Percentiles rank a stretch among this genome's conserved stretches.
These are phyloP conservation scores for Pimephales promelas DNA, from an alignment of 2,113 vertebrate species.

Conservation along the genomic window DNA sequence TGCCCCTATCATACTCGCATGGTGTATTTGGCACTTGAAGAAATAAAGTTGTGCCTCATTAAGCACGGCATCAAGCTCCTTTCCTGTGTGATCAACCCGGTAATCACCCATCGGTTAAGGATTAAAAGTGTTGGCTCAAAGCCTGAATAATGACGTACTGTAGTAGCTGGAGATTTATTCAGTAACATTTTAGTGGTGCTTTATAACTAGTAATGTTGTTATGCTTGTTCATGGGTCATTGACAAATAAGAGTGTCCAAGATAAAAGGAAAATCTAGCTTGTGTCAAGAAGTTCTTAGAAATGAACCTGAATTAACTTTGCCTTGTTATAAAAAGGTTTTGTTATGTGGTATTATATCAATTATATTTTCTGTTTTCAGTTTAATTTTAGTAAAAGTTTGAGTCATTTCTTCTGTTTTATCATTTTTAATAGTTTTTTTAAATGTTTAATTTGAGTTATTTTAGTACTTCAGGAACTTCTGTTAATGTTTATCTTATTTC, in stretches of 20 bases:
- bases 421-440: too few species aligned
- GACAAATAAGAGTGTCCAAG: background rate
- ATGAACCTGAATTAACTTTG: background rate
- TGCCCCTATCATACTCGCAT: background rate
- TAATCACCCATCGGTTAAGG: background rate
- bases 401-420: too few species aligned
- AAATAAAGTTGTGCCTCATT: constrained; percentile 17
- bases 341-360: background rate
- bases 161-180: background rate
- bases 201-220: background rate
- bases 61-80: background rate
- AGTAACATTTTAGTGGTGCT: background rate
- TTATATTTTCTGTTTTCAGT: background rate
- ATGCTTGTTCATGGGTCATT: background rate
- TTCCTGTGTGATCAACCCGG: background rate
- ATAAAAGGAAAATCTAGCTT: background rate
- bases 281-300: background rate
- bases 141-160: background rate
- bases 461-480: too few species aligned
- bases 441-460: background rate
- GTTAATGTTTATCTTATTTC: too few species aligned
- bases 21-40: constrained; percentile 17
- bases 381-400: too few species aligned
- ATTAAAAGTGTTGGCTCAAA: background rate
- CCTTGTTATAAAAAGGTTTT: background rate